These are phyloP conservation scores for Microcebus ravelobensis DNA, from an alignment of 2,113 vertebrate genomes.

Conservation along the genomic window DNA sequence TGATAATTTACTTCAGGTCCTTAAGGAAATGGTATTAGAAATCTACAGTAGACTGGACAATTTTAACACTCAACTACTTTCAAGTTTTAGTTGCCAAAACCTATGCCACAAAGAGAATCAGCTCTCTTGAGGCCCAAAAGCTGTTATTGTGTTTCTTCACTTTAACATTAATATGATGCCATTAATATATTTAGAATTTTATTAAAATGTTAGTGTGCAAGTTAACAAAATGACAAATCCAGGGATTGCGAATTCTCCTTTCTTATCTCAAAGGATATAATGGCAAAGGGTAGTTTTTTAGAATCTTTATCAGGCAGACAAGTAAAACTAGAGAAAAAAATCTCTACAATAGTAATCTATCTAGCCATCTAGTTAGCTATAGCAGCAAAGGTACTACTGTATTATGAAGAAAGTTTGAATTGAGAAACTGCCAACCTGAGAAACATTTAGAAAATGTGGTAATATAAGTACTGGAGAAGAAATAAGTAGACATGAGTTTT, in stretches of 20 bases:
- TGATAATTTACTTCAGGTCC: conserved; percentile 2
- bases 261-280: conserved; percentile 13
- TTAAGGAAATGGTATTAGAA: background rate
- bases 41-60: background rate
- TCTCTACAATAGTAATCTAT: background rate
- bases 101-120: background rate
- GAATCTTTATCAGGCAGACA: background rate
- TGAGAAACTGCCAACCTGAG: background rate
- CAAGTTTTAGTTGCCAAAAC: background rate
- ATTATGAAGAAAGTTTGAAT: background rate
- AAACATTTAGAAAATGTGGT: background rate
- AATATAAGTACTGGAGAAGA: background rate
- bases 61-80: background rate
- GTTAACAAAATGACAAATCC: conserved; percentile 33
- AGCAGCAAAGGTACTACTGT: background rate
- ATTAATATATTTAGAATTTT: conserved; percentile 19
- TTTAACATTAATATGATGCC: background rate
- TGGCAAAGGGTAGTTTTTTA: background rate
- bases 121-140: background rate
- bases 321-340: background rate
- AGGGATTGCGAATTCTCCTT: background rate
- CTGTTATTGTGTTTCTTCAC: background rate
- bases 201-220: background rate
- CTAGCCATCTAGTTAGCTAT: background rate
- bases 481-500: background rate